Conservation (phyloP, 2,113 vertebrate genomes). For the Eurypyga helias region DNA sequence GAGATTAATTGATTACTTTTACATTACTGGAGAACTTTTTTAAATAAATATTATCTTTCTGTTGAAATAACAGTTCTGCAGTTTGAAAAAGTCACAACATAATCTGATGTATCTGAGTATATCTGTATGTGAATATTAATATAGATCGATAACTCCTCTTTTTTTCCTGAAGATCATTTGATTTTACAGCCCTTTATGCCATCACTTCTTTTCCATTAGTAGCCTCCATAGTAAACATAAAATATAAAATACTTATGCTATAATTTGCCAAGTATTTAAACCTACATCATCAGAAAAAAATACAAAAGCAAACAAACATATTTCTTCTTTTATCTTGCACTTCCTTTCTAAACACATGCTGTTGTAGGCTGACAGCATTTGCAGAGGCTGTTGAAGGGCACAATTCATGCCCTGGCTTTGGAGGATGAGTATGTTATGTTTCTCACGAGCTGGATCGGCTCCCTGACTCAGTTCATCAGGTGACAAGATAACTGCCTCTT, state of each 20-base stretch:
- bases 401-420: neutral
- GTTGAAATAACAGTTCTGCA: neutral
- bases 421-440: fast-evolving
- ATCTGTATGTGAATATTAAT: neutral
- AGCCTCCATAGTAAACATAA: neutral
- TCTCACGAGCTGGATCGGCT: neutral
- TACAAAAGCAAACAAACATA: neutral
- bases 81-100: neutral
- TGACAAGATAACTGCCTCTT: neutral
- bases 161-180: neutral
- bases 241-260: neutral
- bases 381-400: neutral
- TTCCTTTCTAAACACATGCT: neutral
- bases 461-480: neutral
- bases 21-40: neutral
- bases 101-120: neutral
- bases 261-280: neutral
- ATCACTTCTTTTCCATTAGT: neutral
- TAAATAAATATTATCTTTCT: neutral
- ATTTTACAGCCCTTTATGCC: neutral
- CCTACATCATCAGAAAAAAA: neutral
- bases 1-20: neutral
- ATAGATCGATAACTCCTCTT: neutral
- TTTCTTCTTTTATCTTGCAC: neutral
- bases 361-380: neutral